Percentiles rank a stretch among this genome's conserved stretches.
phyloP scores from a whole-genome alignment of 2,888 invertebrate species.

The Microplitis deprimator region DNA sequence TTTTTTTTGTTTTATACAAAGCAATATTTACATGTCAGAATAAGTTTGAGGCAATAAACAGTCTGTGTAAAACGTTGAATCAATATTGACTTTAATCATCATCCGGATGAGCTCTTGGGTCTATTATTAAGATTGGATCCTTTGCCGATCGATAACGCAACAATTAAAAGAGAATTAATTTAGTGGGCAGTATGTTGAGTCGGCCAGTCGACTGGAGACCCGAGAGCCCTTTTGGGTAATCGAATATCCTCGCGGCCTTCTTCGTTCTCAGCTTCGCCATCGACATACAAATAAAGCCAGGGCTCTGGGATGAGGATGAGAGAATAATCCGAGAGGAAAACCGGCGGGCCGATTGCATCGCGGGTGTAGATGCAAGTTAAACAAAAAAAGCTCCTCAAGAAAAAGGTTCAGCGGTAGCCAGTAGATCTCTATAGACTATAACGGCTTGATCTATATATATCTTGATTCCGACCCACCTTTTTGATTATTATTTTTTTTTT shows the following conservation, averaged over 20 bases:
- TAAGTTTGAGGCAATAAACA: conserved; percentile 13
- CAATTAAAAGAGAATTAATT: conserved; percentile 44
- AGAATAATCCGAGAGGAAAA: conserved; percentile 43
- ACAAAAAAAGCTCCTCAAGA: neutral
- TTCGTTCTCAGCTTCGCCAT: conserved; percentile 14
- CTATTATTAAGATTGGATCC: conserved; percentile 42
- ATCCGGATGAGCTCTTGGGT: conserved; percentile 25
- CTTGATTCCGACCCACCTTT: conserved; percentile 15
- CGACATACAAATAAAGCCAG: neutral
- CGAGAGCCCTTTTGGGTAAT: conserved; percentile 36
- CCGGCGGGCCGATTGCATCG: conserved; percentile 39
- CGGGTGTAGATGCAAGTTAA: conserved; percentile 28
- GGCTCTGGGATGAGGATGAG: neutral
- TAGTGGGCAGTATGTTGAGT: conserved; percentile 27
- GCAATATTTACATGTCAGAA: conserved; percentile 4
- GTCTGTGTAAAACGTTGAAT: conserved; percentile 29
- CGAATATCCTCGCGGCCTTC: conserved; percentile 36
- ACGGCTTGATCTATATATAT: conserved; percentile 28
- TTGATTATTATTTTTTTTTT: conserved; percentile 11
- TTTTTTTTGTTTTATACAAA: no score
- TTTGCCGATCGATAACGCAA: conserved; percentile 39
- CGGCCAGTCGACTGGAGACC: neutral
- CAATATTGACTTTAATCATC: conserved; percentile 42
- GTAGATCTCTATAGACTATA: neutral
- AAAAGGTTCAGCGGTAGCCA: conserved; percentile 39